Evolutionary conservation across 2,888 invertebrate species (phyloP).

Genomic region (Tinea pellionella): DNA sequence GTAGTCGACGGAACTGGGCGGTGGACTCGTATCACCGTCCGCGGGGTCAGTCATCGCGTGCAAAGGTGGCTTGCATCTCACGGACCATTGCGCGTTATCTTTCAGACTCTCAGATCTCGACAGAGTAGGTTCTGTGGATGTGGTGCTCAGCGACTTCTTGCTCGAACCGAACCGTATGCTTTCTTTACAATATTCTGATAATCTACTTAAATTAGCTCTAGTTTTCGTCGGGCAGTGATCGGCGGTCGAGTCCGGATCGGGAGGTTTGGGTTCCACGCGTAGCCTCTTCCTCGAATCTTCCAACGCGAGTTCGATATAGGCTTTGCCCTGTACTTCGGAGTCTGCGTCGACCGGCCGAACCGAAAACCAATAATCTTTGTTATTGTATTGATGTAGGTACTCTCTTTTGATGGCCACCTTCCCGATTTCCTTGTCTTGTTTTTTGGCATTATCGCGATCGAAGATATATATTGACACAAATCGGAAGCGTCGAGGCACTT

Average conservation of each 20-base stretch:
- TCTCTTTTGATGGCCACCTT: constrained; percentile 88
- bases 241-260: constrained; percentile 46
- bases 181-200: constrained; percentile 62
- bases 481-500: constrained; percentile 90
- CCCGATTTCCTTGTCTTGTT: constrained; percentile 85
- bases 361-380: constrained; percentile 94
- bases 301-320: constrained; percentile 82
- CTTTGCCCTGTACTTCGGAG: constrained; percentile 92
- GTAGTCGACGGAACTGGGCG: constrained; percentile 62
- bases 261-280: constrained; percentile 63
- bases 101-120: constrained; percentile 62
- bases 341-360: constrained; percentile 87
- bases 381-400: constrained; percentile 87
- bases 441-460: constrained; percentile 85
- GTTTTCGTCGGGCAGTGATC: constrained; percentile 39
- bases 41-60: constrained; percentile 52
- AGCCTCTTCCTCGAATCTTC: constrained; percentile 68
- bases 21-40: constrained; percentile 33
- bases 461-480: constrained; percentile 90
- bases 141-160: constrained; percentile 51
- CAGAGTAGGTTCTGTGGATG: constrained; percentile 43
- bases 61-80: constrained; percentile 52
- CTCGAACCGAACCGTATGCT: constrained; percentile 60
- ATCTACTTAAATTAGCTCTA: constrained; percentile 50
- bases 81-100: constrained; percentile 50